Evolutionary conservation across 2,113 vertebrate species (phyloP).

Genomic region (Cyanocitta stelleri): DNA sequence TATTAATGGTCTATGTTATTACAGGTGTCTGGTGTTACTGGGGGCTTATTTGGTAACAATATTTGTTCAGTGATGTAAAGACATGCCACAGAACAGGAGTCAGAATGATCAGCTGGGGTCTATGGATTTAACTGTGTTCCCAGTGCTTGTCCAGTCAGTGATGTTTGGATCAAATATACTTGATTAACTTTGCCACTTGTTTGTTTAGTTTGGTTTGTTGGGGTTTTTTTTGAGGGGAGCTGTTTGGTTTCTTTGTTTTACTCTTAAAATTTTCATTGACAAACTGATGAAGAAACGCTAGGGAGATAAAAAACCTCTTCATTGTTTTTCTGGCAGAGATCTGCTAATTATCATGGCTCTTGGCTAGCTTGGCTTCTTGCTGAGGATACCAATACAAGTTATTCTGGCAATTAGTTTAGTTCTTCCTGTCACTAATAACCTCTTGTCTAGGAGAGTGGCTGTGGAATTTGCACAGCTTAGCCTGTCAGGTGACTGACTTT

Average conservation of each 20-base stretch:
- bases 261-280: neutral
- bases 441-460: neutral
- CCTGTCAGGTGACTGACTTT: neutral
- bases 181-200: neutral
- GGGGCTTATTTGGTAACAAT: neutral
- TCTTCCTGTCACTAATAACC: neutral
- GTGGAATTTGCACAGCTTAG: neutral
- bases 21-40: neutral
- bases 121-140: neutral
- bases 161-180: neutral
- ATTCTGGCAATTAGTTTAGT: neutral
- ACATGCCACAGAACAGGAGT: neutral
- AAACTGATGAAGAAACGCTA: neutral
- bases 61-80: neutral
- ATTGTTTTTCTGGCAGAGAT: neutral
- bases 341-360: neutral
- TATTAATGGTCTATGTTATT: neutral
- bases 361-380: neutral
- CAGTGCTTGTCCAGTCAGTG: neutral
- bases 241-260: neutral
- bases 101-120: neutral
- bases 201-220: neutral
- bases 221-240: accelerated
- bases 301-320: neutral
- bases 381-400: neutral